phyloP scores from a whole-genome alignment of 2,888 invertebrate species.

The Lasioglossum calceatum region DNA sequence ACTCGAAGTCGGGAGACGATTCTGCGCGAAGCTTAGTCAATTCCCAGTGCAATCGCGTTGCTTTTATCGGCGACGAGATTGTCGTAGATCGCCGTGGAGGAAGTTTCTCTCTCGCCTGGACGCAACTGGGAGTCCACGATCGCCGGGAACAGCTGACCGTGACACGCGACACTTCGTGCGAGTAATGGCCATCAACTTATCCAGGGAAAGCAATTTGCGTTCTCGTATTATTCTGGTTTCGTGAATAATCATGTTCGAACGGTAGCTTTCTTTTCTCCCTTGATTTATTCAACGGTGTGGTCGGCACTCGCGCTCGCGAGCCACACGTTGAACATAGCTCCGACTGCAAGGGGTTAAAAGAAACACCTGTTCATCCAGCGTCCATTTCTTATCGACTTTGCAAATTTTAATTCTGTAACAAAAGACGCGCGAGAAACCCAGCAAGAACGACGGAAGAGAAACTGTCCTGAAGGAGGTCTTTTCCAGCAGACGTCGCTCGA shows the following conservation, averaged over 20 bases:
- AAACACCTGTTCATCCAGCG: too few relatives aligned
- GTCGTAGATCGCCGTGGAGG: conserved; percentile 18
- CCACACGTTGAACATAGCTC: too few relatives aligned
- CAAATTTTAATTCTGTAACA: too few relatives aligned
- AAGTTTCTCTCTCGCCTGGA: background rate
- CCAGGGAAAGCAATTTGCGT: background rate
- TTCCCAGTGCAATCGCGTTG: conserved; percentile 48
- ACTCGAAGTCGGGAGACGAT: conserved; percentile 34
- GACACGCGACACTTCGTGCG: background rate
- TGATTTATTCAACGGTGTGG: too few relatives aligned
- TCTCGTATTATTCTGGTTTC: background rate
- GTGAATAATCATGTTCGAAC: too few relatives aligned
- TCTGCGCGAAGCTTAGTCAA: conserved; percentile 41
- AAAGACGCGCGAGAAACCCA: background rate
- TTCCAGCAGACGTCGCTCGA: too few relatives aligned
- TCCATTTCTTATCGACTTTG: too few relatives aligned
- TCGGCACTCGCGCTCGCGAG: too few relatives aligned
- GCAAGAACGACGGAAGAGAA: background rate
- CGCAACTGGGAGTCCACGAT: background rate
- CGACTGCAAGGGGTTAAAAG: too few relatives aligned
- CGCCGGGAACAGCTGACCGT: background rate
- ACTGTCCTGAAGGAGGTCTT: background rate
- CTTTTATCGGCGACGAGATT: conserved; percentile 27
- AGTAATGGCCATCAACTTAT: background rate
- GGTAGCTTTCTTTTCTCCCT: too few relatives aligned